phyloP scores from a whole-genome alignment of 1,140 invertebrate genomes.

The Ctenoplectra terminalis region DNA sequence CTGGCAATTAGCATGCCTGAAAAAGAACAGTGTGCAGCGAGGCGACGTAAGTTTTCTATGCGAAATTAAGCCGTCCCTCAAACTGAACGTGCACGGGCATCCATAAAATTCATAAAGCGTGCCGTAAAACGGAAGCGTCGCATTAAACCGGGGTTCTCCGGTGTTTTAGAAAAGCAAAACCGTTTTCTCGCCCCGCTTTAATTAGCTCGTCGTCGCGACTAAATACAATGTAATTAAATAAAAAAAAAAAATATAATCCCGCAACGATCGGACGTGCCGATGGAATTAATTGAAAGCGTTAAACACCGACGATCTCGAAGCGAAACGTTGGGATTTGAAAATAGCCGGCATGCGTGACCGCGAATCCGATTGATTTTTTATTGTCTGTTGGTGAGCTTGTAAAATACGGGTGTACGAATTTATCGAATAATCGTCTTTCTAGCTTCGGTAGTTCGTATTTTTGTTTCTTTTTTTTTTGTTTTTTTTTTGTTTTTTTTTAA shows the following conservation, averaged over 20 bases:
- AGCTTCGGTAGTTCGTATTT: no score
- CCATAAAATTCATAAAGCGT: slow-evolving; percentile 42
- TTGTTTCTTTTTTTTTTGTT: no score
- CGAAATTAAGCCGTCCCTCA: slow-evolving; percentile 37
- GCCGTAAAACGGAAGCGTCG: slow-evolving; percentile 30
- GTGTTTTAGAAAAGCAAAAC: slow-evolving; percentile 20
- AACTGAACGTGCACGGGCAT: slow-evolving; percentile 38
- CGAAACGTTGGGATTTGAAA: background rate
- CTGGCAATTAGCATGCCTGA: slow-evolving; percentile 13
- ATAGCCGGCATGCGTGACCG: no score
- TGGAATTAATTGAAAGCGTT: background rate
- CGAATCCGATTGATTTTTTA: no score
- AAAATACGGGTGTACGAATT: no score
- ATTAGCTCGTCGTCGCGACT: background rate
- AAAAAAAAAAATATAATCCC: background rate
- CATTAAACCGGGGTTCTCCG: slow-evolving; percentile 18
- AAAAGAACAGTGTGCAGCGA: background rate
- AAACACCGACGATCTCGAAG: background rate
- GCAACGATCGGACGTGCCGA: background rate
- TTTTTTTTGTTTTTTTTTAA: no score
- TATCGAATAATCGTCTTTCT: no score
- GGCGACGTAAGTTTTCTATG: slow-evolving; percentile 25
- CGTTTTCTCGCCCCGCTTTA: slow-evolving; percentile 28
- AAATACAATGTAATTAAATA: background rate
- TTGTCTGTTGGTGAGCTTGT: no score